Evolutionary conservation across 2,888 invertebrate genomes (phyloP), one percentile per base, ranked within the genome.

Genomic region (Acleris sparsana): DNA sequence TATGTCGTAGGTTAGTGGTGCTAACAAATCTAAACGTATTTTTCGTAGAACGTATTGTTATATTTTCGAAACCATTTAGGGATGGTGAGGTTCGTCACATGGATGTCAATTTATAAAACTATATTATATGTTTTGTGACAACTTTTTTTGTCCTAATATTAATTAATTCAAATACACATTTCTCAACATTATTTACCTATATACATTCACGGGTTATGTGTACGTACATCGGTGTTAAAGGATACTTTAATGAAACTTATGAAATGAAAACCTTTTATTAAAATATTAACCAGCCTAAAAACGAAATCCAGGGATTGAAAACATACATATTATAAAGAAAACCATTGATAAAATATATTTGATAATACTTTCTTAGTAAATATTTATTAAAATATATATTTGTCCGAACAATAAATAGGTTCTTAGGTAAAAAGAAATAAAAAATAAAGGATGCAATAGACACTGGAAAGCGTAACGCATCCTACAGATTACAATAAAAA

Each of bases 1-100:
- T 63, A 51, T 69, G 66, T 61, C 73, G 76, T 80, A 84, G 80
- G 75, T 74, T 87, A 87, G 89, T 84, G 92, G 92, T 92, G 91
- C 91, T 91, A 89, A 85, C 80, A 84, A 83, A 83, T 70, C 79
- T 73, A 82, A 70, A 75, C 82, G 86, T 89, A 91, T 91, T 88
- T 88, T 89, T 87, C 83, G 86, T 88, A 89, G 86, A 87, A 81
- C 88, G 87, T 89, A 87, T 83, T 79, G 73, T 77, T 74, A 84
- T 87, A 85, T 85, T 87, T 90, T 86, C 75, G 80, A 88, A 82
- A 78, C 77, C 75, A 82, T 89, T 88, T 88, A 85, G 83, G 9
- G 87, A 86, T 85, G 84, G 83, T 77, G 79, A 74, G 69, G 77
- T 80, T 82, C 82, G 76, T 85, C 84, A 84, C 80, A 77, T 22